These are phyloP conservation scores for Rhingia campestris DNA, from an alignment of 2,888 invertebrate species.

Conservation along the genomic window DNA sequence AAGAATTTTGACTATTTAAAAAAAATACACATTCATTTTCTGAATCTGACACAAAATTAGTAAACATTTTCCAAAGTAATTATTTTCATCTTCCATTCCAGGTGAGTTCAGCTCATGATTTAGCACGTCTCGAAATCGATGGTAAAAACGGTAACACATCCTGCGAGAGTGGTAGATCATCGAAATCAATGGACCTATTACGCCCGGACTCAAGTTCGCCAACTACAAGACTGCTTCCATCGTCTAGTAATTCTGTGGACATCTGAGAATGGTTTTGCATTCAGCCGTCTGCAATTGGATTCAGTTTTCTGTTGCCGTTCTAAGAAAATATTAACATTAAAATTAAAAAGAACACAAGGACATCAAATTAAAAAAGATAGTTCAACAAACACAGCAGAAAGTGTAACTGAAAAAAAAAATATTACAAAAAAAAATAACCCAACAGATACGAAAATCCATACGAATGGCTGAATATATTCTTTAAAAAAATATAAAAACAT, in stretches of 20 bases:
- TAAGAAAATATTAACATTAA: conserved; percentile 12
- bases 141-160: conserved; percentile 74
- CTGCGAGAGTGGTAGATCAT: conserved; percentile 63
- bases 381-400: conserved; percentile 1
- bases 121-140: conserved; percentile 78
- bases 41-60: too few relatives aligned
- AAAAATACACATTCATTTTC: too few relatives aligned
- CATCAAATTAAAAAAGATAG: not conserved
- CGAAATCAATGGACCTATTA: conserved; percentile 76
- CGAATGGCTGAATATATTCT: conserved; percentile 66
- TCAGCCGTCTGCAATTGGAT: conserved; percentile 70
- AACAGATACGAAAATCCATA: conserved; percentile 62
- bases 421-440: conserved; percentile 10
- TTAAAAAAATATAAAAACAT: conserved; percentile 21
- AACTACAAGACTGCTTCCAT: conserved; percentile 72
- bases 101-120: conserved; percentile 82
- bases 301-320: conserved; percentile 62
- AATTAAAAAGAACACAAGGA: not conserved
- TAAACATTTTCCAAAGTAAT: not conserved
- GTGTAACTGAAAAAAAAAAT: not conserved
- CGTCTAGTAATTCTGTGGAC: conserved; percentile 71
- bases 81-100: conserved; percentile 66
- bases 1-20: too few relatives aligned
- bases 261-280: conserved; percentile 74
- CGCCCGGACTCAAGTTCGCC: conserved; percentile 76